A percentile compares a stretch with the other conserved stretches of the same genome.
Evolutionary conservation across 1,140 invertebrate genomes (phyloP).

Genomic region (Protaetia brevitarsis): DNA sequence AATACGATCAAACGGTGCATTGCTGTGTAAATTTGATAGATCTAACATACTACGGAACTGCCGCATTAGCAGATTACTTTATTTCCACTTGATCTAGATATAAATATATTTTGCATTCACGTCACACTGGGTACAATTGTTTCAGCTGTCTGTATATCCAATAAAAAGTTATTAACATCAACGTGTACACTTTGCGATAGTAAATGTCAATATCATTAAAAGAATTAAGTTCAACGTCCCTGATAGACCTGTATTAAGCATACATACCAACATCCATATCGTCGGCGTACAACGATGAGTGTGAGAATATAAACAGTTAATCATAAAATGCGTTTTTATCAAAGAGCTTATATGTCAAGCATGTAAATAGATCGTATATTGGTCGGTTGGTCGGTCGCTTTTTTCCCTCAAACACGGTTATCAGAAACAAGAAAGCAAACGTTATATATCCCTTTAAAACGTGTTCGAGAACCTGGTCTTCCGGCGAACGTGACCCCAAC

Average conservation of each 20-base stretch:
- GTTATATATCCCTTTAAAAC: neutral
- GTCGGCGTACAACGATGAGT: neutral
- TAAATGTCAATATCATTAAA: slow-evolving; percentile 13
- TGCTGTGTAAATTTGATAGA: neutral
- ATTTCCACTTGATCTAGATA: slow-evolving; percentile 6
- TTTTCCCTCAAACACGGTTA: neutral
- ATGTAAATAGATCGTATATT: neutral
- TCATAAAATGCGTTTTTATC: neutral
- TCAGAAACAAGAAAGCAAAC: slow-evolving; percentile 9
- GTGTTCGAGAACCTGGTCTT: neutral
- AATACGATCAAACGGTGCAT: neutral
- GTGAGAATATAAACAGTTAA: slow-evolving; percentile 11
- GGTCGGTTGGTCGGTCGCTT: neutral
- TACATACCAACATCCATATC: neutral
- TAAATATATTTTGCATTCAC: neutral
- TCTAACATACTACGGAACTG: neutral
- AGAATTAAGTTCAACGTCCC: slow-evolving; percentile 8
- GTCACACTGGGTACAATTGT: neutral
- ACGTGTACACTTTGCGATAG: slow-evolving; percentile 10
- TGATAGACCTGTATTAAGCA: neutral
- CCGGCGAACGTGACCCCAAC: neutral
- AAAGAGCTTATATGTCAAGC: neutral
- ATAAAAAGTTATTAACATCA: neutral
- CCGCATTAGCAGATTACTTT: neutral
- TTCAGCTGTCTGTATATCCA: neutral